Percentiles rank a stretch among this genome's conserved stretches.
phyloP scores from a whole-genome alignment of 2,113 vertebrate genomes.

The Cynoglossus semilaevis region DNA sequence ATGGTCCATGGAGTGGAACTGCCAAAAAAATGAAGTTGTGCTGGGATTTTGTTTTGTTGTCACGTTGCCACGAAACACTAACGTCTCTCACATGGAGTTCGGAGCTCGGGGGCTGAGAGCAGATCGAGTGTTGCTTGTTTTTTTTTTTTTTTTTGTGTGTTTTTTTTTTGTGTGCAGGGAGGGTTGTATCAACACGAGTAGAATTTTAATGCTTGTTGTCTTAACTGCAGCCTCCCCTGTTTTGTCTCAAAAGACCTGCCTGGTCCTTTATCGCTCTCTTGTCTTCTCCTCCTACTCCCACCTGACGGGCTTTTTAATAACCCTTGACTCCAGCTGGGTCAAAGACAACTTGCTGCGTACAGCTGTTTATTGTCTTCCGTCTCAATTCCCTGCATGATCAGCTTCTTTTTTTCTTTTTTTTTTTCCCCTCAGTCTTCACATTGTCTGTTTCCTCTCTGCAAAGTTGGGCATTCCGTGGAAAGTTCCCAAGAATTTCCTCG shows the following conservation, averaged over 20 bases:
- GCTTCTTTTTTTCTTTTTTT: no score
- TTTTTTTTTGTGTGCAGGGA: conserved; percentile 9
- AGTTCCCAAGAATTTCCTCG: no score
- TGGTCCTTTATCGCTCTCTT: conserved; percentile 15
- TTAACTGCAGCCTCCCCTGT: conserved; percentile 33
- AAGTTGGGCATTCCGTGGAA: no score
- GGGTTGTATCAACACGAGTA: conserved; percentile 37
- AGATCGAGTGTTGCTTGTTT: background rate
- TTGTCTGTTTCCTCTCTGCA: no score
- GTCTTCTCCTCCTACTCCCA: conserved; percentile 21
- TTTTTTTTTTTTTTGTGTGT: no score
- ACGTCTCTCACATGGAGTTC: background rate
- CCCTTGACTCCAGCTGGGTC: conserved; percentile 30
- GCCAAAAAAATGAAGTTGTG: background rate
- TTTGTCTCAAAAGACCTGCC: conserved; percentile 25
- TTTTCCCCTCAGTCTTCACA: no score
- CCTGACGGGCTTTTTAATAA: conserved; percentile 18
- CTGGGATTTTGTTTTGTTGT: conserved; percentile 20
- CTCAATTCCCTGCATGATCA: background rate
- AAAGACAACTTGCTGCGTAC: conserved; percentile 27
- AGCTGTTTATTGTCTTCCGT: conserved; percentile 35
- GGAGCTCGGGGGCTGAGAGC: conserved; percentile 5
- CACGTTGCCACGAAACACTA: conserved; percentile 20
- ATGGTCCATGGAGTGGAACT: background rate
- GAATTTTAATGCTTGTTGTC: conserved; percentile 64